These are phyloP conservation scores for Adelges cooleyi DNA, from an alignment of 1,140 invertebrate genomes.

Conservation along the genomic window DNA sequence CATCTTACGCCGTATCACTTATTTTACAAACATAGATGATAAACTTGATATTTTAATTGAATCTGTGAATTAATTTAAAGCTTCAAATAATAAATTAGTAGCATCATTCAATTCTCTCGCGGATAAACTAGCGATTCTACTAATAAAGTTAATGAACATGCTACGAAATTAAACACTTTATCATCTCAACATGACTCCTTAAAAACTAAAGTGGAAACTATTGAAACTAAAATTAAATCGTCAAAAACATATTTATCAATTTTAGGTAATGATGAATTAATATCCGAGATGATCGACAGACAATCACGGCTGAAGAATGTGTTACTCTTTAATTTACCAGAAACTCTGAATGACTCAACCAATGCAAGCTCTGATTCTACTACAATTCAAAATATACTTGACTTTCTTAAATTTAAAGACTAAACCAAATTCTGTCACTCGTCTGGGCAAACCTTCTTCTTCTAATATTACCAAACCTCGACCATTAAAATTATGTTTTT, in stretches of 20 bases:
- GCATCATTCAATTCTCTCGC: neutral
- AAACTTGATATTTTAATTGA: neutral
- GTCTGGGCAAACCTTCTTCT: neutral
- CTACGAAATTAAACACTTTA: neutral
- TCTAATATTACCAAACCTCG: neutral
- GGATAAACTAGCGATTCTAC: neutral
- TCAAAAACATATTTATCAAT: neutral
- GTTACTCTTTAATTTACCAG: neutral
- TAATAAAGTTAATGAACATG: neutral
- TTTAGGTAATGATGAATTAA: neutral
- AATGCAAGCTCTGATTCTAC: neutral
- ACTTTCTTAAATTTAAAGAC: neutral
- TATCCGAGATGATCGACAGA: neutral
- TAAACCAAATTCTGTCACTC: neutral
- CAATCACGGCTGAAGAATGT: neutral
- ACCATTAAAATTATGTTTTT: neutral
- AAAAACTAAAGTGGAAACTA: neutral
- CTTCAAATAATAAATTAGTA: neutral
- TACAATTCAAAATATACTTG: neutral
- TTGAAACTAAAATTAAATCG: neutral
- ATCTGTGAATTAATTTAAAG: neutral
- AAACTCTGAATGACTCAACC: neutral
- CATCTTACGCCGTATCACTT: slow-evolving; percentile 1
- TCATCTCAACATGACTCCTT: neutral
- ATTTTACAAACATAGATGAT: slow-evolving; percentile 1